A percentile compares a stretch with the other conserved stretches of the same genome.
Conservation (phyloP, 1,140 invertebrate genomes). For the Bathynomus jamesi region DNA sequence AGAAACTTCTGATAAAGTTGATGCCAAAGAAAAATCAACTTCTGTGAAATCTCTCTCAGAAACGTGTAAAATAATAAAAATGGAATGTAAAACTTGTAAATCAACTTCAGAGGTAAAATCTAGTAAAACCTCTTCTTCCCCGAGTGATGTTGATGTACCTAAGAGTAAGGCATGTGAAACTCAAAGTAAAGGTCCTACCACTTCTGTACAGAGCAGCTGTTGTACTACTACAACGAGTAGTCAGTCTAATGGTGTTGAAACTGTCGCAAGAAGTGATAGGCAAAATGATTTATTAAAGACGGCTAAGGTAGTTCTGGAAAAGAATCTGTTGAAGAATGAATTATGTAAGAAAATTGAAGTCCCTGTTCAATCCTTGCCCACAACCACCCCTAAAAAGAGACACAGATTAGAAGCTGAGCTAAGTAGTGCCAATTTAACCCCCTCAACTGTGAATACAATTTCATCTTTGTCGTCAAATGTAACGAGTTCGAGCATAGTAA, state of each 20-base stretch:
- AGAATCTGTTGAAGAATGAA: neutral
- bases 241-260: neutral
- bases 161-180: neutral
- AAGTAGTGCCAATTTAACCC: neutral
- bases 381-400: constrained; percentile 52
- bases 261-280: neutral
- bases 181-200: neutral
- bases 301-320: neutral
- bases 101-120: neutral
- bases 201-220: neutral
- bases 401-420: constrained; percentile 47
- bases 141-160: neutral
- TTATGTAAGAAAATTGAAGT: too few species aligned
- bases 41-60: neutral
- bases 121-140: neutral
- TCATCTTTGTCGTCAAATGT: neutral
- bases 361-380: constrained; percentile 7
- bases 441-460: neutral
- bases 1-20: neutral
- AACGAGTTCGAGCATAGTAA: neutral
- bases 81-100: neutral
- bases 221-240: neutral
- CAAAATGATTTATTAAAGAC: neutral
- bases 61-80: neutral
- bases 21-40: neutral